Base-by-base conservation (phyloP, 2,113 vertebrate genomes). In the Aegotheles bennettii region DNA sequence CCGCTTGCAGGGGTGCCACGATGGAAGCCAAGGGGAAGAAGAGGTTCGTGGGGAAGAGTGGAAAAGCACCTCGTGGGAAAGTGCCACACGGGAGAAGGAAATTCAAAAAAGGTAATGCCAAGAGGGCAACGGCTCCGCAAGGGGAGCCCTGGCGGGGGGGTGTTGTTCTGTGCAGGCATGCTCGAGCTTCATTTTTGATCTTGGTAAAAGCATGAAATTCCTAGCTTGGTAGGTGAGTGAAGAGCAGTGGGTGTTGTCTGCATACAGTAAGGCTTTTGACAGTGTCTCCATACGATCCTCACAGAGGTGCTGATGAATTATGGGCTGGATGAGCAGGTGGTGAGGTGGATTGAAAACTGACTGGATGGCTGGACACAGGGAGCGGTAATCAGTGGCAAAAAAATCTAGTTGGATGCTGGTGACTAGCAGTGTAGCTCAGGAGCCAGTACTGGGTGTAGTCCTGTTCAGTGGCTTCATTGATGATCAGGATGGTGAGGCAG, bases 11-110 rank as follows among this genome's bases (percentile, higher is more conserved):
- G 40, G 35, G 53, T 83, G 43, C 43, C 73, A 5, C 40, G 3
- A 98, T 98, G 98, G 98, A 98, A 53, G 89, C 86, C 69, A 97
- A 87, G 80, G 78, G 84, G 35, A 96, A 88, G 88, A 98, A 69
- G 70, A 97, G 90, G 31, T 92, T 97, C 8, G 42, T 65, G 36
- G 94, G 94, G 43, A 97, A 89, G 74, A 79, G 33, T 38, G 74
- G 93, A 47, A 97, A 89, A 90, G 36, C 59, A 2, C 57, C 84
- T 47, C 95, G 54, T 54, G 97, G 92, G 20, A 97, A 95, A 88
- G 43, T 17, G 13, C 83, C 74, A 6, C 92, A 31, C 3, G 97
- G 90, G 18, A 98, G 94, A 74, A 91, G 43, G 20, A 97, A 43
- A 23, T 96, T 98, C 93, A 96, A 89, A 69, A 98, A 97, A 78